A percentile compares a stretch with the other conserved stretches of the same genome.
Evolutionary conservation across 2,797 vertebrate species (phyloP).

Genomic region (Eptatretus atami): DNA sequence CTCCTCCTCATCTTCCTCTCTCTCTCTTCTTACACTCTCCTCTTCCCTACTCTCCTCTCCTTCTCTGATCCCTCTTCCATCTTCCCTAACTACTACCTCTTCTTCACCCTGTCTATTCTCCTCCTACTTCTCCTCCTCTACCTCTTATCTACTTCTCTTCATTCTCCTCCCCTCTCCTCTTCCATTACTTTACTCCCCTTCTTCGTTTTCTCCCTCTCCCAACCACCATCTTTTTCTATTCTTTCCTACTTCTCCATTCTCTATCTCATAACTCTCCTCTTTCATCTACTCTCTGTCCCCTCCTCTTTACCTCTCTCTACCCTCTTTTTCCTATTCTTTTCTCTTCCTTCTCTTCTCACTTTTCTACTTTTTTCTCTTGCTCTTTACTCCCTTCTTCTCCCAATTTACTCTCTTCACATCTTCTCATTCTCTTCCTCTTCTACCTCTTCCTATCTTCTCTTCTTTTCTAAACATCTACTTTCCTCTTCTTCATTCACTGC

Average conservation of each 20-base stretch:
- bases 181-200: constrained; percentile 8
- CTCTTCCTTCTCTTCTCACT: constrained; percentile 3
- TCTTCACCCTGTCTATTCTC: background rate
- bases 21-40: too few species aligned
- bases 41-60: background rate
- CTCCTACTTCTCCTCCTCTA: background rate
- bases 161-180: background rate
- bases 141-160: background rate
- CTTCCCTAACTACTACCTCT: background rate
- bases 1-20: too few species aligned
- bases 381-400: constrained; percentile 1
- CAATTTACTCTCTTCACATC: constrained; percentile 7
- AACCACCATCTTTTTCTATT: constrained; percentile 12
- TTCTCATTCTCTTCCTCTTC: constrained; percentile 2
- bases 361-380: background rate
- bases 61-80: background rate
- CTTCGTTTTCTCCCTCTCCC: background rate
- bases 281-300: background rate
- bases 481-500: background rate
- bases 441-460: constrained; percentile 15
- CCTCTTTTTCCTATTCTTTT: background rate
- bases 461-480: constrained; percentile 10
- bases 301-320: background rate
- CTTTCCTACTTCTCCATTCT: constrained; percentile 13
- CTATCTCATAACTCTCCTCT: background rate